These are phyloP conservation scores for Xenentodon cancila DNA, from an alignment of 2,797 vertebrate genomes.

Conservation along the genomic window DNA sequence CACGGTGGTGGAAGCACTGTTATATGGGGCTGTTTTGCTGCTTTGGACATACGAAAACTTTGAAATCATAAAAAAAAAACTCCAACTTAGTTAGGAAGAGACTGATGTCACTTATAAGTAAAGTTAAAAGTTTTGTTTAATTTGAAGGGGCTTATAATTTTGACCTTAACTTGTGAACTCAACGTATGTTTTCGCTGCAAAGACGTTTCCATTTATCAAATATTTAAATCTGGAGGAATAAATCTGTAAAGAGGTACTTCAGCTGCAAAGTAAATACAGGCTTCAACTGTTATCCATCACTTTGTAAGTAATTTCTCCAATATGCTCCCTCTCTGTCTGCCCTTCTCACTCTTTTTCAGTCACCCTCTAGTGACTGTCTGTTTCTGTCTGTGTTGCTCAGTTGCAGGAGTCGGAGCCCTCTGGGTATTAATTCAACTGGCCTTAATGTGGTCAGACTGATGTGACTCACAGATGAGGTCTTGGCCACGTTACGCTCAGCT, in stretches of 20 bases:
- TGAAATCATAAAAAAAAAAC: too few relatives aligned
- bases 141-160: too few relatives aligned
- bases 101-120: too few relatives aligned
- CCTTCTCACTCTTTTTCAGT: slow-evolving; percentile 44
- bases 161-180: too few relatives aligned
- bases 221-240: too few relatives aligned
- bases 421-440: slow-evolving; percentile 69
- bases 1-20: too few relatives aligned
- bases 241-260: slow-evolving; percentile 9
- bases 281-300: slow-evolving; percentile 39
- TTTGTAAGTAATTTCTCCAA: slow-evolving; percentile 42
- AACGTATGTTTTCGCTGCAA: too few relatives aligned
- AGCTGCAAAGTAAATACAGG: slow-evolving; percentile 25
- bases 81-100: too few relatives aligned
- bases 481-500: slow-evolving; percentile 49
- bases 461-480: slow-evolving; percentile 71
- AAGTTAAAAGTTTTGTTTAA: too few relatives aligned
- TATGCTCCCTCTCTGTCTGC: slow-evolving; percentile 28
- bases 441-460: slow-evolving; percentile 75
- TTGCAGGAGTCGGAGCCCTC: slow-evolving; percentile 52
- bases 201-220: too few relatives aligned
- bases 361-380: slow-evolving; percentile 49
- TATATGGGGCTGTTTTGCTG: too few relatives aligned
- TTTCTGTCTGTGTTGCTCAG: slow-evolving; percentile 45
- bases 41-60: too few relatives aligned